Base-by-base conservation (phyloP, 2,888 invertebrate genomes). In the Amphipyra berbera region DNA sequence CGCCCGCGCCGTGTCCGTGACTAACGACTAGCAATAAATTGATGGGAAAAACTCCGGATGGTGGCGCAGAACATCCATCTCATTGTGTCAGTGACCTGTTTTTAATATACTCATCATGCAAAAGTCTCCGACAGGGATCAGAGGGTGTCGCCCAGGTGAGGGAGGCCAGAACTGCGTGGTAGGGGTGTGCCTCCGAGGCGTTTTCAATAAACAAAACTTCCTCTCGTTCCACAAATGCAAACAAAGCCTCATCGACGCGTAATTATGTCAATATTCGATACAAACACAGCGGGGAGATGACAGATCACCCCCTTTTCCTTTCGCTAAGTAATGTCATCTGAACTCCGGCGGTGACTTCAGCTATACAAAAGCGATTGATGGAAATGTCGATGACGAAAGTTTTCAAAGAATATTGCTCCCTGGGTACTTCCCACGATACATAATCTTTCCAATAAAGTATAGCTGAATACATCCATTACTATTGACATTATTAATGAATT, bases 231-330 rank as follows among this genome's bases (percentile, higher is more conserved):
- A 76, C 74, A 72, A 76, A 65, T 68, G 78, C 67, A 62, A 74
- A 76, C 68, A 79, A 74, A 73, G 61, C 63, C 48, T 78, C 62
- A 81, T 79, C 73, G 78, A 60, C 62, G 65, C 76, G 79, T 84
- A 87, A 87, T 88, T 84, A 85, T 82, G 82, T 82, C 85, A 84
- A 86, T 84, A 82, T 74, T 78, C 64, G 60, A 68, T 60, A 77
- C 73, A 68, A 74, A 68, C 62, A 59, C 42, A 35, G 45, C 30
- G 44, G 68, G 58, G 62, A 71, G 71, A 66, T 78, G 81, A 82
- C 78, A 62, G 78, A 83, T 80, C 21, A 21, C 21, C 21, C 72
- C 76, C 70, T 47, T 46, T 63, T 45, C 53, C 46, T 37, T 46
- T 12, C 44, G 41, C 46, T 54, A 27, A 64, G 60, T 68, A 68